phyloP scores from a whole-genome alignment of 2,797 vertebrate genomes.

The Gadopsis bispinosus region DNA sequence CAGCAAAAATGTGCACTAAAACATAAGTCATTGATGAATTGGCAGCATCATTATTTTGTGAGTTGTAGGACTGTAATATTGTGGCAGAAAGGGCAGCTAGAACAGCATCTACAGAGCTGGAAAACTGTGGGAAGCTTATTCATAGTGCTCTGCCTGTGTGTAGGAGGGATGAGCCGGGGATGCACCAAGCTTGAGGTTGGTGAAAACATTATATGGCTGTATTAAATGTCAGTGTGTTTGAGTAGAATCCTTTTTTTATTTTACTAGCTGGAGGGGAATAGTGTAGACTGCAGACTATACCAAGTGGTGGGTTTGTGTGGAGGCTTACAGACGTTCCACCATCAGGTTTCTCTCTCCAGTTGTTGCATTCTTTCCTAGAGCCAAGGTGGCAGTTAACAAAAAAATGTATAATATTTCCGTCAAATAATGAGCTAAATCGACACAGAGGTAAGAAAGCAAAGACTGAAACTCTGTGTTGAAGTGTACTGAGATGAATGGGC shows the following conservation, averaged over 20 bases:
- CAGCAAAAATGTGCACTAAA: conserved; percentile 14
- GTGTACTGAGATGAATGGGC: background rate
- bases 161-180: conserved; percentile 70
- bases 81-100: conserved; percentile 49
- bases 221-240: conserved; percentile 45
- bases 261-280: conserved; percentile 36
- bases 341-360: background rate
- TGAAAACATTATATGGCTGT: conserved; percentile 59
- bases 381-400: background rate
- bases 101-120: conserved; percentile 57
- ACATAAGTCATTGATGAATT: conserved; percentile 42
- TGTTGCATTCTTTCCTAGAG: conserved; percentile 14
- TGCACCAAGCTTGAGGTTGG: conserved; percentile 62
- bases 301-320: conserved; percentile 18
- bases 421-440: background rate
- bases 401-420: background rate
- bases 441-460: background rate
- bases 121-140: conserved; percentile 66
- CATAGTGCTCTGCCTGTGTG: conserved; percentile 61
- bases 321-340: conserved; percentile 4
- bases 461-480: background rate
- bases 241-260: conserved; percentile 33
- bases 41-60: conserved; percentile 37
- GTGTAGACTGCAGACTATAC: conserved; percentile 18
- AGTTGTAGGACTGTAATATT: conserved; percentile 52